Conservation (phyloP, 2,888 invertebrate genomes). For the Tetanocera ferruginea region DNA sequence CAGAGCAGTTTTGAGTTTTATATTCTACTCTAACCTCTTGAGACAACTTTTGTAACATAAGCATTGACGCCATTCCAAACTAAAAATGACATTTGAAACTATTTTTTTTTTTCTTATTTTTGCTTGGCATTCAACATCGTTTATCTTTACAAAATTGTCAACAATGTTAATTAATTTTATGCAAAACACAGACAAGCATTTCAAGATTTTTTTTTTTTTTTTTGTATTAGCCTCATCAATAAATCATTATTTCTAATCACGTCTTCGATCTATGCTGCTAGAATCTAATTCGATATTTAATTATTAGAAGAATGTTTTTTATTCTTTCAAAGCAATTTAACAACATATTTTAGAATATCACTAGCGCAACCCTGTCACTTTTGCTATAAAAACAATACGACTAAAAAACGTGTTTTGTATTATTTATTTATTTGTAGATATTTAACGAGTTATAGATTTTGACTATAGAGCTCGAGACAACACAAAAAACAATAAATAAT, state of each 20-base stretch:
- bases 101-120: too few species aligned
- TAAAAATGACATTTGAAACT: too few species aligned
- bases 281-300: conserved; percentile 1
- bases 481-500: background rate
- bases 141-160: too few species aligned
- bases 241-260: background rate
- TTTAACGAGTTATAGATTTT: conserved; percentile 7
- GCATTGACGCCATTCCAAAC: too few species aligned
- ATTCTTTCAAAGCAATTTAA: background rate
- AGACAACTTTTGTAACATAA: too few species aligned
- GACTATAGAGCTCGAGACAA: background rate
- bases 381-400: conserved; percentile 19
- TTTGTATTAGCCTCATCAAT: background rate
- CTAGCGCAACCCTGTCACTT: conserved; percentile 5
- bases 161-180: too few species aligned
- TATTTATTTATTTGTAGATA: conserved; percentile 20
- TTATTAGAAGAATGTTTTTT: background rate
- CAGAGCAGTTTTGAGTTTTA: too few species aligned
- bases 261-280: conserved; percentile 13
- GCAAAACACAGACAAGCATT: background rate
- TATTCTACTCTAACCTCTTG: too few species aligned
- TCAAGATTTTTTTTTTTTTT: background rate
- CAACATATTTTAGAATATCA: conserved; percentile 18
- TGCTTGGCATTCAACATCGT: too few species aligned
- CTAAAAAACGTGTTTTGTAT: conserved; percentile 17